These are phyloP conservation scores for Anolis carolinensis DNA, from an alignment of 2,113 vertebrate species.

Conservation along the genomic window DNA sequence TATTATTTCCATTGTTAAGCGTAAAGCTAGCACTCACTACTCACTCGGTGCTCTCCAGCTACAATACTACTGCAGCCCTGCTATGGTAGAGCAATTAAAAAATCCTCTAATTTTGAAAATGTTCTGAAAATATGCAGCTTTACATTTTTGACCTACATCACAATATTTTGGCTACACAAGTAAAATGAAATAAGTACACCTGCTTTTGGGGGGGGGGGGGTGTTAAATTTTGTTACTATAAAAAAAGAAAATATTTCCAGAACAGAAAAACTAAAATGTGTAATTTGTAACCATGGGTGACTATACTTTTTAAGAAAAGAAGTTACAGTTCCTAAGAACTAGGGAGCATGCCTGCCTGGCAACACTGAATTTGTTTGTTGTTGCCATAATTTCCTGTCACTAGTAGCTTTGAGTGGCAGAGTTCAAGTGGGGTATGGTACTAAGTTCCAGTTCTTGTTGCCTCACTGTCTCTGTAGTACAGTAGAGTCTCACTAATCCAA, in stretches of 20 bases:
- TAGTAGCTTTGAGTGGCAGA: not conserved
- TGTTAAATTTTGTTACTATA: not conserved
- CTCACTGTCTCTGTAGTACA: not conserved
- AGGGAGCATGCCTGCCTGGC: too few relatives aligned
- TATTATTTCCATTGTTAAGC: too few relatives aligned
- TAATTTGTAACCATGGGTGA: too few relatives aligned
- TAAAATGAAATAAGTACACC: not conserved
- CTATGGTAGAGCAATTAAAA: too few relatives aligned
- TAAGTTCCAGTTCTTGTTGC: not conserved
- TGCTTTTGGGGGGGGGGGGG: not conserved
- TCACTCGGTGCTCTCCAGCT: too few relatives aligned
- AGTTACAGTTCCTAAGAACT: too few relatives aligned
- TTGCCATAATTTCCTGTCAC: not conserved
- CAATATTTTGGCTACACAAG: not conserved
- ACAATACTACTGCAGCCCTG: too few relatives aligned
- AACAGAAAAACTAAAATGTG: not conserved
- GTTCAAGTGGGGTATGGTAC: not conserved
- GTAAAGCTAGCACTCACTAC: too few relatives aligned
- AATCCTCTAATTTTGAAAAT: too few relatives aligned
- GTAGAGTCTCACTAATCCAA: too few relatives aligned
- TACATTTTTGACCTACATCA: not conserved
- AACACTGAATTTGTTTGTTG: not conserved
- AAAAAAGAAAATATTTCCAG: not conserved
- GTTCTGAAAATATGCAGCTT: not conserved
- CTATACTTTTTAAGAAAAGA: too few relatives aligned